These are phyloP conservation scores for Rhagonycha lutea DNA, from an alignment of 2,888 invertebrate species.

Conservation along the genomic window DNA sequence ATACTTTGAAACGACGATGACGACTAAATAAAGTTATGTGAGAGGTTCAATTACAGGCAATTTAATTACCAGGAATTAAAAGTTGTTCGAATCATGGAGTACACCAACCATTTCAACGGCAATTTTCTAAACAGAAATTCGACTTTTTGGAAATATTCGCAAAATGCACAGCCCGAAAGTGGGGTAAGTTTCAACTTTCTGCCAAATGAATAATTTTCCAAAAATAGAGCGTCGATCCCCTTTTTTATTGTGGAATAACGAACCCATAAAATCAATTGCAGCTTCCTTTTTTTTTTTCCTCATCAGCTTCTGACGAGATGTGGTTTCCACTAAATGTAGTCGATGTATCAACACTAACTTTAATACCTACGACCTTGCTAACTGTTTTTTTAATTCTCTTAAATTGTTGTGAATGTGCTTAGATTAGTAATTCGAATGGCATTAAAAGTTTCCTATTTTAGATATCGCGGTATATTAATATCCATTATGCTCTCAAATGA, in stretches of 20 bases:
- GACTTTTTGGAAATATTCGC: slow-evolving; percentile 41
- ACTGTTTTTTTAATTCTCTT: neutral
- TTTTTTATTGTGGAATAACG: neutral
- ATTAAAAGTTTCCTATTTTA: slow-evolving; percentile 4
- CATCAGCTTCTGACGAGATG: neutral
- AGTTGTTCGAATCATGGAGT: slow-evolving; percentile 34
- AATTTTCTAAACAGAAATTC: slow-evolving; percentile 38
- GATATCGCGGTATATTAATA: neutral
- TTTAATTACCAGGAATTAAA: neutral
- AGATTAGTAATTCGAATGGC: neutral
- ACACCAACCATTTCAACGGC: slow-evolving; percentile 32
- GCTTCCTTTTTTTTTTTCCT: neutral
- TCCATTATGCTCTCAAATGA: neutral
- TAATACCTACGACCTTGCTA: neutral
- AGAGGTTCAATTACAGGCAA: neutral
- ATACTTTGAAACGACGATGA: neutral
- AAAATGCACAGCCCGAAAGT: slow-evolving; percentile 41
- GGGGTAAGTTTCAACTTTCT: slow-evolving; percentile 32
- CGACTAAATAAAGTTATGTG: slow-evolving; percentile 13
- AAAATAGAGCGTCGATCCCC: neutral
- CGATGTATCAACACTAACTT: neutral
- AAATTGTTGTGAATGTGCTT: neutral
- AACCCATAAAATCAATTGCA: neutral
- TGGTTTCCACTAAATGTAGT: neutral
- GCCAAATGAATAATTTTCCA: neutral